Base-by-base conservation (phyloP, 2,797 vertebrate species). In the Staurois parvus region DNA sequence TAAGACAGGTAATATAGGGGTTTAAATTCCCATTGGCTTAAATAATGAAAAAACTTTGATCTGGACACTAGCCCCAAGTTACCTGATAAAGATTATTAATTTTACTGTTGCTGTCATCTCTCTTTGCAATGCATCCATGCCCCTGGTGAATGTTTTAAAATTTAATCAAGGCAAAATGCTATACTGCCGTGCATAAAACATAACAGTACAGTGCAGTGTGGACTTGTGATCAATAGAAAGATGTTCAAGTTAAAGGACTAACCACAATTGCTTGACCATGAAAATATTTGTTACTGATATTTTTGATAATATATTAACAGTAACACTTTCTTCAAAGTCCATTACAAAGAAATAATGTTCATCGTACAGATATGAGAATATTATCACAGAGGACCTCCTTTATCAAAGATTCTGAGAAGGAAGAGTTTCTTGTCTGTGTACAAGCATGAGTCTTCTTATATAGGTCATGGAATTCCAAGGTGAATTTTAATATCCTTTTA, bases 41-140 rank as follows among this genome's bases (percentile, higher is more conserved):
- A 6, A 37, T 37, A 37, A 37, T 37, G 37, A 37, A 37, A 37
- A 37, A 37, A 37, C 1, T 9, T 37, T 37, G 37, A 37, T 37
- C 37, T 37, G 37, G 37, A 37, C 8, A 37, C 37, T 37, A 37
- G 37, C 37, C 9, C 37, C 37, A 37, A 37, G 37, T 37, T 37
- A 37, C 37, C 8, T 37, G 37, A 37, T 37, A 37, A 37, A 37
- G 76, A 56, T 56, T 75, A 69, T 76, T 68, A 56, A 84, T 77
- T 77, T 84, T 34, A 76, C 45, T n/a, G 3, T 59, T 37, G 40
- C 82, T 77, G 82, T 68, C 32, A 72, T 77, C 76, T 77, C 42
- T 70, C 45, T 70, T 45, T 62, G 30, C 66, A 30, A 75, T 77
- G n/a, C 45, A 64, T 70, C 67, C 62, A 19, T 30, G 64, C 30